Conservation (phyloP, 1,140 invertebrate species). For the Neodiprion fabricii region DNA sequence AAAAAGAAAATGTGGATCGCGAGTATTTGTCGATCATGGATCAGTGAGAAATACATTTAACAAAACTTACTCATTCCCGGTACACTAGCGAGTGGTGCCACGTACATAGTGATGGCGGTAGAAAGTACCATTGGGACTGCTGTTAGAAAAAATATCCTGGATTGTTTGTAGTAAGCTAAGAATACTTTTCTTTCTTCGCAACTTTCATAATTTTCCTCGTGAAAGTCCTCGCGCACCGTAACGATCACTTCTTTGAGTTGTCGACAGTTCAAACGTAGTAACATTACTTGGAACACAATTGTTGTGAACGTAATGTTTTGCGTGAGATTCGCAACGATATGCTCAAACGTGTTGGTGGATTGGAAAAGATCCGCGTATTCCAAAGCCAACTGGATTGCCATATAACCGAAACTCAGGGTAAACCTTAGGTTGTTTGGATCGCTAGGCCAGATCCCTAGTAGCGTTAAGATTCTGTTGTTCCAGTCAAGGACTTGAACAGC, state of each 20-base stretch:
- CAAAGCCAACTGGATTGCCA: conserved; percentile 40
- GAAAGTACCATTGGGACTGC: conserved; percentile 38
- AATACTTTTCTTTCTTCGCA: conserved; percentile 38
- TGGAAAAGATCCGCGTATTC: conserved; percentile 48
- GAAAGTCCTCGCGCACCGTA: conserved; percentile 41
- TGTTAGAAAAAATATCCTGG: conserved; percentile 42
- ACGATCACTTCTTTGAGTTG: conserved; percentile 39
- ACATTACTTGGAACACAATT: conserved; percentile 42
- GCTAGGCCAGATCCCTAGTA: conserved; percentile 46
- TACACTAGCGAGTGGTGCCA: conserved; percentile 42
- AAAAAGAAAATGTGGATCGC: too few species aligned
- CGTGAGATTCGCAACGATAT: conserved; percentile 50
- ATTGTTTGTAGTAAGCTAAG: conserved; percentile 38
- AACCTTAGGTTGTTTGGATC: conserved; percentile 37
- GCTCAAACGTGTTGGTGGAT: conserved; percentile 41
- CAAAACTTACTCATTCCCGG: conserved; percentile 33
- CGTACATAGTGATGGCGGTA: conserved; percentile 45
- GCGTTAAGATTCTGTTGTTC: conserved; percentile 39
- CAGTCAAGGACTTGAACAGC: conserved; percentile 39
- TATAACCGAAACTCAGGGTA: conserved; percentile 39
- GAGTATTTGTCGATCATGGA: conserved; percentile 9
- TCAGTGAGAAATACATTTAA: conserved; percentile 19
- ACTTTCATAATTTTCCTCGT: conserved; percentile 35
- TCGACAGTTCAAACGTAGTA: conserved; percentile 36
- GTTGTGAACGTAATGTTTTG: conserved; percentile 50